These are phyloP conservation scores for Drosophila auraria DNA, from an alignment of 1,140 invertebrate species.

Conservation along the genomic window DNA sequence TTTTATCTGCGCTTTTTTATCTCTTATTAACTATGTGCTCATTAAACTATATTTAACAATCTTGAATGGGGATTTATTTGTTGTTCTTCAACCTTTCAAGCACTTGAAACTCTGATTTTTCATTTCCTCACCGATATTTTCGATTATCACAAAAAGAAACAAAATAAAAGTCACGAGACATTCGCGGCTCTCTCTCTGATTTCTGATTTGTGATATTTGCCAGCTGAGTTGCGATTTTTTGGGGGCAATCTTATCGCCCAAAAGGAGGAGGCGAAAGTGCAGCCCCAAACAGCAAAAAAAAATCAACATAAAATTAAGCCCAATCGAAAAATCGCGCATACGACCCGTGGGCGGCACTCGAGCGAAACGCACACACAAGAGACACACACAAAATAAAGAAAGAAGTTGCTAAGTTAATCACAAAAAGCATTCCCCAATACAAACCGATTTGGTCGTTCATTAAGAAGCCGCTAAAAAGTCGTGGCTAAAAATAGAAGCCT, in stretches of 20 bases:
- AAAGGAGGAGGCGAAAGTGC: constrained; percentile 32
- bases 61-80: not conserved
- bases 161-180: constrained; percentile 63
- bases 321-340: constrained; percentile 65
- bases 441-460: constrained; percentile 49
- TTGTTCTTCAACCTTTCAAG: not conserved
- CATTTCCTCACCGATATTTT: constrained; percentile 6
- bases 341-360: constrained; percentile 53
- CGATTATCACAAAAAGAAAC: constrained; percentile 21
- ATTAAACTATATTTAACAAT: not conserved
- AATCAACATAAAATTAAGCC: not conserved
- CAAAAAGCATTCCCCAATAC: constrained; percentile 50
- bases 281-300: not conserved
- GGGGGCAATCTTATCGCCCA: constrained; percentile 61
- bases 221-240: constrained; percentile 25
- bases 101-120: constrained; percentile 22
- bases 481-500: constrained; percentile 56
- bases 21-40: too few relatives aligned
- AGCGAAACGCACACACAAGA: constrained; percentile 36
- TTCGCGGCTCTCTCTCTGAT: constrained; percentile 31
- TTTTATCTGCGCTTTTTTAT: not conserved
- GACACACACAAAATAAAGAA: not conserved
- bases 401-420: constrained; percentile 73
- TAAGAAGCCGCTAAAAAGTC: constrained; percentile 65
- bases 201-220: constrained; percentile 45